A percentile compares a stretch with the other conserved stretches of the same genome.
Evolutionary conservation across 2,888 invertebrate genomes (phyloP).

Genomic region (Platycheirus albimanus): DNA sequence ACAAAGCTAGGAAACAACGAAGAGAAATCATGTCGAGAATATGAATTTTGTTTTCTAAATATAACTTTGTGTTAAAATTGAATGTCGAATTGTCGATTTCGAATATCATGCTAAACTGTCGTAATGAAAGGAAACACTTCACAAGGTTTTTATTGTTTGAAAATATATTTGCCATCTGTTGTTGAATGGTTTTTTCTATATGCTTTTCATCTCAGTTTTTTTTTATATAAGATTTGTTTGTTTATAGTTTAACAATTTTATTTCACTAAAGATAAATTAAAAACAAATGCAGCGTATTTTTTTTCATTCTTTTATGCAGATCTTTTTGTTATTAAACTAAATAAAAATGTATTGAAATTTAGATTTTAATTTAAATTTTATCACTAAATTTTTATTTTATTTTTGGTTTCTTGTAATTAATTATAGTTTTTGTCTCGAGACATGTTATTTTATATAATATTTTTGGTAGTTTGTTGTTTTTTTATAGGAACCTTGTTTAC

Average conservation of each 20-base stretch:
- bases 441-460: conserved; percentile 53
- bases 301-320: conserved; percentile 23
- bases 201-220: conserved; percentile 45
- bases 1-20: too few species aligned
- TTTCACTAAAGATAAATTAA: conserved; percentile 56
- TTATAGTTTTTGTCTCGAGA: conserved; percentile 24
- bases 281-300: conserved; percentile 58
- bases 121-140: conserved; percentile 37
- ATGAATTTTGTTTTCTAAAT: too few species aligned
- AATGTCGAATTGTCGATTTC: conserved; percentile 36
- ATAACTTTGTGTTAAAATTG: too few species aligned
- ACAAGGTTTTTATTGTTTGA: conserved; percentile 63
- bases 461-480: conserved; percentile 77
- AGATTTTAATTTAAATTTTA: conserved; percentile 61
- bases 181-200: conserved; percentile 64
- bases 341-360: conserved; percentile 38
- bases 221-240: conserved; percentile 65
- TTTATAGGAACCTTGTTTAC: conserved; percentile 83
- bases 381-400: conserved; percentile 59
- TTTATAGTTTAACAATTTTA: conserved; percentile 37
- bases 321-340: conserved; percentile 62
- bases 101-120: background rate
- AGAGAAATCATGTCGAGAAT: too few species aligned
- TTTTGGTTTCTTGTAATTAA: conserved; percentile 21
- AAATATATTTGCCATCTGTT: conserved; percentile 75